Evolutionary conservation across 1,140 invertebrate species (phyloP).

Genomic region (Dendroctonus ponderosae): DNA sequence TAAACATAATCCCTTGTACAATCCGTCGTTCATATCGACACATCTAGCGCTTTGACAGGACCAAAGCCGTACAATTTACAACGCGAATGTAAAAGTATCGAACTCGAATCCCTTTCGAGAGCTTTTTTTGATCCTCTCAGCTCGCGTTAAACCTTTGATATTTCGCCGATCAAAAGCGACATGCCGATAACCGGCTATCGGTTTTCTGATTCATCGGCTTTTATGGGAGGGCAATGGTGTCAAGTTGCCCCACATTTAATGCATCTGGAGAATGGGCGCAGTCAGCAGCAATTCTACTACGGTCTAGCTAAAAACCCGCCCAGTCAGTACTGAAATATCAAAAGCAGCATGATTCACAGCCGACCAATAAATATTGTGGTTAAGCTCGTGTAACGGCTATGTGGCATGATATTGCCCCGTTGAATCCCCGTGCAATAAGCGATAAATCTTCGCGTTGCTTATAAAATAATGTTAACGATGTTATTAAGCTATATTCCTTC

Average conservation of each 20-base stretch:
- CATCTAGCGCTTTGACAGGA: background rate
- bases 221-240: no score
- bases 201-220: background rate
- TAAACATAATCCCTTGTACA: slow-evolving; percentile 8
- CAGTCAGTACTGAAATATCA: no score
- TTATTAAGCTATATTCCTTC: slow-evolving; percentile 22
- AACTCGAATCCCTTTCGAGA: slow-evolving; percentile 10
- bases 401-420: slow-evolving; percentile 11
- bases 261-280: no score
- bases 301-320: no score
- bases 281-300: no score
- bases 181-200: background rate
- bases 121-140: slow-evolving; percentile 7
- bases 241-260: no score
- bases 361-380: slow-evolving; percentile 8
- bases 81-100: slow-evolving; percentile 11
- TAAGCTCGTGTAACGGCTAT: slow-evolving; percentile 10
- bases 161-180: slow-evolving; percentile 6
- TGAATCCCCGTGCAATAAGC: slow-evolving; percentile 14
- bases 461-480: slow-evolving; percentile 24
- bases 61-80: slow-evolving; percentile 6
- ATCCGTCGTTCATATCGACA: slow-evolving; percentile 15
- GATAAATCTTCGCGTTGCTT: slow-evolving; percentile 13
- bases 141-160: slow-evolving; percentile 11
- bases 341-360: no score